Conservation (phyloP, 2,113 vertebrate genomes). For the Saguinus imperator region DNA sequence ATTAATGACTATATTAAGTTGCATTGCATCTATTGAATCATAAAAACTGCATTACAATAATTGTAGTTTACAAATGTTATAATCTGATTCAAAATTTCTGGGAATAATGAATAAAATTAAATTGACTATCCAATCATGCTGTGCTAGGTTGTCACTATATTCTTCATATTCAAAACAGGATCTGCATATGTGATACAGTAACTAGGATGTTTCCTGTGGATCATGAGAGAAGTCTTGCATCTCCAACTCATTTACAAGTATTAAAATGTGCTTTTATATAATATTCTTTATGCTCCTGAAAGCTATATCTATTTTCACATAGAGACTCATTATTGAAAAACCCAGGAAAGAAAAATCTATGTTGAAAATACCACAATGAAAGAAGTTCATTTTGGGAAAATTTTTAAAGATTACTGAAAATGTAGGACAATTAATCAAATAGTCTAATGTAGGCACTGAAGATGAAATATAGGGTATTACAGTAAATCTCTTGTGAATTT, state of each 20-base stretch:
- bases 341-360: background rate
- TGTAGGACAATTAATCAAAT: background rate
- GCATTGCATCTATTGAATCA: background rate
- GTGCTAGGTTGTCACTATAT: background rate
- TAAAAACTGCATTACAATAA: background rate
- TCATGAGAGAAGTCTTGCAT: background rate
- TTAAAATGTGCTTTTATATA: slow-evolving; percentile 4
- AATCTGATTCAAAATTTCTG: background rate
- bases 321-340: slow-evolving; percentile 14
- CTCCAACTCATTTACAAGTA: background rate
- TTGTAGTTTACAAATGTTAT: background rate
- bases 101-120: background rate
- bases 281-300: background rate
- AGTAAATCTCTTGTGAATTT: slow-evolving; percentile 29
- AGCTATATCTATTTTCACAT: background rate
- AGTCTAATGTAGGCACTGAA: background rate
- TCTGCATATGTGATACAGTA: background rate
- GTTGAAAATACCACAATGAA: background rate
- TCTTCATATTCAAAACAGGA: background rate
- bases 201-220: background rate
- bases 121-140: background rate
- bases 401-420: slow-evolving; percentile 30
- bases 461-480: background rate
- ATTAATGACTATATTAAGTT: background rate
- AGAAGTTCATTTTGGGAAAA: slow-evolving; percentile 14